A percentile compares a stretch with the other conserved stretches of the same genome.
phyloP scores from a whole-genome alignment of 1,140 invertebrate genomes.

The Pseudomyrmex flavicornis region DNA sequence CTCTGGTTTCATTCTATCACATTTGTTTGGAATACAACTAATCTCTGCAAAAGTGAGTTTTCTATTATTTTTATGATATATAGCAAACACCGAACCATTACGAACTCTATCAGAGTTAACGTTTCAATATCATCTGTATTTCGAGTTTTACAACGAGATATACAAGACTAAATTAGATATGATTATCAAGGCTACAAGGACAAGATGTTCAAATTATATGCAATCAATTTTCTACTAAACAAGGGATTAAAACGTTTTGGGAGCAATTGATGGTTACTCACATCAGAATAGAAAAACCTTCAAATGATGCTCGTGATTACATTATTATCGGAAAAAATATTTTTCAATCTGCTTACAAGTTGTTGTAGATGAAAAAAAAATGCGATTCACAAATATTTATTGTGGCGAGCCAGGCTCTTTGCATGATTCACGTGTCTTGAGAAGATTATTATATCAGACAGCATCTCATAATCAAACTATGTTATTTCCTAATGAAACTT shows the following conservation, averaged over 20 bases:
- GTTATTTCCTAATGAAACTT: slow-evolving; percentile 37
- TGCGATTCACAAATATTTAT: slow-evolving; percentile 50
- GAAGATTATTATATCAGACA: background rate
- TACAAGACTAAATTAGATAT: background rate
- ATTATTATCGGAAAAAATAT: slow-evolving; percentile 59
- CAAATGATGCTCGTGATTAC: background rate
- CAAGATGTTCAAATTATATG: background rate
- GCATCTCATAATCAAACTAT: background rate
- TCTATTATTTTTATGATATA: slow-evolving; percentile 7
- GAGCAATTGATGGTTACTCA: too few species aligned
- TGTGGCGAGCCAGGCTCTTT: background rate
- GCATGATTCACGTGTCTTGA: background rate
- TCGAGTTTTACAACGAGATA: background rate
- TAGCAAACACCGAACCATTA: slow-evolving; percentile 11
- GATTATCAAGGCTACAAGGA: background rate
- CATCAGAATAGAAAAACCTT: too few species aligned
- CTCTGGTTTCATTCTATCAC: background rate
- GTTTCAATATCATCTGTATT: slow-evolving; percentile 9
- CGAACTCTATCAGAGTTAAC: slow-evolving; percentile 3
- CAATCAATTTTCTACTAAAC: background rate
- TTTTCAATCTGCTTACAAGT: slow-evolving; percentile 58
- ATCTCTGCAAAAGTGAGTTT: slow-evolving; percentile 20
- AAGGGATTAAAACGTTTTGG: background rate
- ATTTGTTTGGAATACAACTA: background rate
- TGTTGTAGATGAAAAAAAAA: slow-evolving; percentile 46